Evolutionary conservation across 2,113 vertebrate species (phyloP).

Genomic region (Fulmarus glacialis): DNA sequence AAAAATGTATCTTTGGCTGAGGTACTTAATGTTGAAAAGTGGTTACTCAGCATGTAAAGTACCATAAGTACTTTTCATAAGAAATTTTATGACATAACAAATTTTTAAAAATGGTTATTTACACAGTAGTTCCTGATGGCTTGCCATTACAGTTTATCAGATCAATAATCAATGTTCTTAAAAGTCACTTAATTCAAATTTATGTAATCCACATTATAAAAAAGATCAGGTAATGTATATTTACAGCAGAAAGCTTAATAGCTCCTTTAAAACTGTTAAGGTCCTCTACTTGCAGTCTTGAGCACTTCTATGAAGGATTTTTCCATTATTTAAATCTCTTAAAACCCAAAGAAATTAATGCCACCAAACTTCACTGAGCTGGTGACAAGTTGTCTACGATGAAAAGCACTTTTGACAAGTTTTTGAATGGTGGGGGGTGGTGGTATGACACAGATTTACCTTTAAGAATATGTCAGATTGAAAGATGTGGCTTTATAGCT

Average conservation of each 20-base stretch:
- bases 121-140: constrained; percentile 35
- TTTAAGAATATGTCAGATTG: not conserved
- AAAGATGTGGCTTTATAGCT: not conserved
- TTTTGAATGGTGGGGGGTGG: not conserved
- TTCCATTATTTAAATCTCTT: not conserved
- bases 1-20: constrained; percentile 66
- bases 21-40: constrained; percentile 57
- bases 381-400: not conserved
- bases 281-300: not conserved
- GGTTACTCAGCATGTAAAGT: constrained; percentile 60
- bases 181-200: constrained; percentile 66
- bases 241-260: constrained; percentile 25
- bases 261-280: not conserved
- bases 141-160: constrained; percentile 52
- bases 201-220: constrained; percentile 27
- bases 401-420: not conserved
- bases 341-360: not conserved
- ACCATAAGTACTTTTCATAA: constrained; percentile 47
- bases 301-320: not conserved
- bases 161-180: constrained; percentile 70
- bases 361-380: not conserved
- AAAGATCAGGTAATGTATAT: constrained; percentile 32
- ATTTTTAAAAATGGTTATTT: constrained; percentile 57
- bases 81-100: constrained; percentile 46
- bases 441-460: not conserved